Percentiles rank a stretch among this genome's conserved stretches.
Evolutionary conservation across 2,888 invertebrate species (phyloP).

Genomic region (Harmothoe impar): DNA sequence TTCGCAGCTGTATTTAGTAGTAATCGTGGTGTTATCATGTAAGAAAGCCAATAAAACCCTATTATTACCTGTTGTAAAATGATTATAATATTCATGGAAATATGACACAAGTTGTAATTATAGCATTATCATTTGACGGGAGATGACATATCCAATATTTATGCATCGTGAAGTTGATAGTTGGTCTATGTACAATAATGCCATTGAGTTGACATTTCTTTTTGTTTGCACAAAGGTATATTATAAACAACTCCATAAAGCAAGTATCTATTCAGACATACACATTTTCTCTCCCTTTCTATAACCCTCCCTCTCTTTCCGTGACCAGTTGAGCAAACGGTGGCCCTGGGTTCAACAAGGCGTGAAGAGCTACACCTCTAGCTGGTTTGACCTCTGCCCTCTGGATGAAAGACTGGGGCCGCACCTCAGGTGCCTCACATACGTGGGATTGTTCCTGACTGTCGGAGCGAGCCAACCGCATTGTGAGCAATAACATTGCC

Average conservation of each 20-base stretch:
- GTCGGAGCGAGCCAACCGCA: background rate
- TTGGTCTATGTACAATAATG: too few species aligned
- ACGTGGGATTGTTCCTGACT: slow-evolving; percentile 27
- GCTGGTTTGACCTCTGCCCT: slow-evolving; percentile 13
- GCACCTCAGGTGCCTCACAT: slow-evolving; percentile 26
- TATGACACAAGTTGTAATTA: too few species aligned
- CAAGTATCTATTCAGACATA: background rate
- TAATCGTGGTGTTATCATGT: too few species aligned
- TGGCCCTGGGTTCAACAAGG: background rate
- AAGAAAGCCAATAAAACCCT: too few species aligned
- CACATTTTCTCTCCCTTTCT: background rate
- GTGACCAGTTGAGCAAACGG: slow-evolving; percentile 7
- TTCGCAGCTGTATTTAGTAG: background rate
- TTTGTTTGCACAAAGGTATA: too few species aligned
- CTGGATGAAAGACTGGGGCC: background rate
- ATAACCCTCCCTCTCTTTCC: background rate
- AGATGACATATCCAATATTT: too few species aligned
- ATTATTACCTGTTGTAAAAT: too few species aligned
- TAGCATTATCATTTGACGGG: too few species aligned
- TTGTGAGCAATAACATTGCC: slow-evolving; percentile 39
- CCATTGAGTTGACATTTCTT: too few species aligned
- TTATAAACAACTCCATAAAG: too few species aligned
- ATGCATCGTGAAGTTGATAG: too few species aligned
- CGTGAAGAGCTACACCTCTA: slow-evolving; percentile 52
- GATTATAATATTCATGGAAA: too few species aligned